Conservation (phyloP, 2,888 invertebrate genomes). For the Oligia fasciuncula region DNA sequence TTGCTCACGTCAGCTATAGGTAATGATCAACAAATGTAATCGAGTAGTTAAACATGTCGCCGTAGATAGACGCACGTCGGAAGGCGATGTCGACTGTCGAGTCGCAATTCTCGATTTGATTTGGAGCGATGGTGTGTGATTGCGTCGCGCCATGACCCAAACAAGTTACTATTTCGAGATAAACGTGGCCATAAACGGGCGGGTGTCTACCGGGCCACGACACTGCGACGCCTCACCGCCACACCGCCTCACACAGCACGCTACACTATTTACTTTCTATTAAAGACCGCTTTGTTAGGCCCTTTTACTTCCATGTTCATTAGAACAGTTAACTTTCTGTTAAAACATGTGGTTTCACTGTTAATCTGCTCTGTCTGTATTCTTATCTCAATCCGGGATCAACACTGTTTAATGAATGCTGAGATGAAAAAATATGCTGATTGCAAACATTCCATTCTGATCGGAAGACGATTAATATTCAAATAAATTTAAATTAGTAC, state of each 20-base stretch:
- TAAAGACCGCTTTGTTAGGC: slow-evolving; percentile 73
- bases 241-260: slow-evolving; percentile 56
- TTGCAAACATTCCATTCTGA: slow-evolving; percentile 66
- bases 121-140: slow-evolving; percentile 85
- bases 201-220: slow-evolving; percentile 76
- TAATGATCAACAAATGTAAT: slow-evolving; percentile 56
- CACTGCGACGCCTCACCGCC: slow-evolving; percentile 70
- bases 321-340: slow-evolving; percentile 58
- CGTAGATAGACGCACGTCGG: slow-evolving; percentile 55
- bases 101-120: slow-evolving; percentile 80
- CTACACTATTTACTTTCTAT: slow-evolving; percentile 79
- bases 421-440: slow-evolving; percentile 21
- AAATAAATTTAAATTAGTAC: slow-evolving; percentile 66
- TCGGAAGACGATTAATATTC: slow-evolving; percentile 74
- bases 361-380: slow-evolving; percentile 11
- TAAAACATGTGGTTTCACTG: slow-evolving; percentile 56
- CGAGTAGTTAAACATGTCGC: slow-evolving; percentile 44
- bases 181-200: slow-evolving; percentile 87
- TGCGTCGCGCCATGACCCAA: slow-evolving; percentile 86
- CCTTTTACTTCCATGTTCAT: slow-evolving; percentile 55
- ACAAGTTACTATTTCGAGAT: slow-evolving; percentile 89
- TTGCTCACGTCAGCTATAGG: slow-evolving; percentile 59
- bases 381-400: slow-evolving; percentile 9
- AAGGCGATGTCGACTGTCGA: slow-evolving; percentile 59
- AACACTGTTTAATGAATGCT: slow-evolving; percentile 17